Percentiles rank a stretch among this genome's conserved stretches.
These are phyloP conservation scores for Pangasius djambal DNA, from an alignment of 2,797 vertebrate species.

Conservation along the genomic window DNA sequence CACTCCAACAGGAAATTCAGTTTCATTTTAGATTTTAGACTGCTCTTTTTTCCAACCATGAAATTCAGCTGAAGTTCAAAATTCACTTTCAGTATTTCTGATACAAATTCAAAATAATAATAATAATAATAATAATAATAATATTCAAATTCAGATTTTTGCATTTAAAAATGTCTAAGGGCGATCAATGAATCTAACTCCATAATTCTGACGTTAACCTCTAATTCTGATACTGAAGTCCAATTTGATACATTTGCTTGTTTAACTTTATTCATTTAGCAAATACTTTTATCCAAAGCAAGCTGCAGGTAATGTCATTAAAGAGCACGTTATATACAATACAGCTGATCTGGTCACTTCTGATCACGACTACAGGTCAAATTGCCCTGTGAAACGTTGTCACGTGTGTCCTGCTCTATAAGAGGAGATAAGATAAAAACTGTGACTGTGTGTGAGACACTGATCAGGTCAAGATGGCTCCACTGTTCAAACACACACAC, in stretches of 20 bases:
- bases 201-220: not conserved
- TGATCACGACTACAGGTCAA: not conserved
- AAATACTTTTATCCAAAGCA: not conserved
- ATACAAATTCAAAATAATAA: no score
- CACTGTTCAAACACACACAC: not conserved
- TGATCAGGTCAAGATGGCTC: not conserved
- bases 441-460: not conserved
- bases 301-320: not conserved
- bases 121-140: no score
- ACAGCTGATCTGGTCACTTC: not conserved
- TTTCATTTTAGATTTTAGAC: no score
- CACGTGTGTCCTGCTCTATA: constrained; percentile 42
- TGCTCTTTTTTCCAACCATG: no score
- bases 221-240: not conserved
- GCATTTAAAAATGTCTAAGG: no score
- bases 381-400: constrained; percentile 44
- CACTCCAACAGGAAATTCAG: no score
- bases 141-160: no score
- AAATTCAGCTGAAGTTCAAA: no score
- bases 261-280: not conserved
- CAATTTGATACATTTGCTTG: not conserved
- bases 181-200: not conserved
- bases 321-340: not conserved
- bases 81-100: not conserved
- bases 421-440: constrained; percentile 51